phyloP scores from a whole-genome alignment of 2,113 vertebrate species.

The Pampusana beccarii region DNA sequence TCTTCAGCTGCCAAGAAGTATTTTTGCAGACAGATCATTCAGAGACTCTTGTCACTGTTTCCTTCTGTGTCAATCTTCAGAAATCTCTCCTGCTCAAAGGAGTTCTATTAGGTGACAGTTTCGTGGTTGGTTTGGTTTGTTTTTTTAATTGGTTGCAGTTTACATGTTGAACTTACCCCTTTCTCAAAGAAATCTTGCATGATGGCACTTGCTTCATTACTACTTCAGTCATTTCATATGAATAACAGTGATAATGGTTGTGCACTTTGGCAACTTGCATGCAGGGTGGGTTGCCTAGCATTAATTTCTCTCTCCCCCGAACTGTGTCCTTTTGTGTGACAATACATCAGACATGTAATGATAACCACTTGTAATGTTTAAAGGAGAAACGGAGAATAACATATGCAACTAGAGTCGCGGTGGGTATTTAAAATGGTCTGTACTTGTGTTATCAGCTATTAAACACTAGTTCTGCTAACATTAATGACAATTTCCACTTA shows the following conservation, averaged over 20 bases:
- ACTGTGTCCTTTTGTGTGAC: neutral
- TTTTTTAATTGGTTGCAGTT: neutral
- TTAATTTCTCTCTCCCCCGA: constrained; percentile 2
- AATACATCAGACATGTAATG: neutral
- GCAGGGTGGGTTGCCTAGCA: neutral
- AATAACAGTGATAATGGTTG: neutral
- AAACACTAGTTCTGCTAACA: constrained; percentile 3
- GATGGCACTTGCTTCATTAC: neutral
- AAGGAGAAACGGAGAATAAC: neutral
- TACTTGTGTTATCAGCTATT: neutral
- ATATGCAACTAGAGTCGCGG: neutral
- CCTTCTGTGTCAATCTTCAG: neutral
- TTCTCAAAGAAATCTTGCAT: neutral
- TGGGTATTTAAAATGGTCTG: neutral
- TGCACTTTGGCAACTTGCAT: neutral
- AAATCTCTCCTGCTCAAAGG: neutral
- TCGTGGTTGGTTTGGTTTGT: too few relatives aligned
- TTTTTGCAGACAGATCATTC: neutral
- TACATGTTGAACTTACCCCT: neutral
- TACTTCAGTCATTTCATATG: neutral
- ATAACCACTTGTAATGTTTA: neutral
- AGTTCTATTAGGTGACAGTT: neutral
- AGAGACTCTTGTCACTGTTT: neutral
- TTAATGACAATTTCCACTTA: neutral
- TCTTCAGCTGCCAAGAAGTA: neutral